Evolutionary conservation across 2,888 invertebrate genomes (phyloP), one percentile per base, ranked within the genome.

Genomic region (Tiphia femorata): DNA sequence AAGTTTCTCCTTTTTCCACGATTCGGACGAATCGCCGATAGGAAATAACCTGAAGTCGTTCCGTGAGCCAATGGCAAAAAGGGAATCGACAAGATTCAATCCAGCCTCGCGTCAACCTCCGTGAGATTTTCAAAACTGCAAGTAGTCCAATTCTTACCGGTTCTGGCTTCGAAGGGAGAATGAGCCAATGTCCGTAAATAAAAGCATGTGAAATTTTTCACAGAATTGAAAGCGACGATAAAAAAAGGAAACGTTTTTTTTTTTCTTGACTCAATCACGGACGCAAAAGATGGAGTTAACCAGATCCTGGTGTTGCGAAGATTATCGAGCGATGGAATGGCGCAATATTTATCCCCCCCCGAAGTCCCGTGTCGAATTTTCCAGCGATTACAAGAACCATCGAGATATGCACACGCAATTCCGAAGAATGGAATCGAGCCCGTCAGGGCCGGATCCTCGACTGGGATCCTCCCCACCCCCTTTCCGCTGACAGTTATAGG

Each of bases 81-180:
- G 50, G 53, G 58, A 67, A 74, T 59, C 53, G 67, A 46, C 62
- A 44, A 56, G 69, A 72, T 74, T 72, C 70, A 69, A 74, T 73
- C 58, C 44, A 49, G 49, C 59, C 35, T 37, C 41, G 53, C 43
- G 55, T 66, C 52, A 46, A 48, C 57, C 55, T 50, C 58, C 35
- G 54, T n/a, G n/a, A n/a, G n/a, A n/a, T n/a, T n/a, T n/a, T n/a
- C n/a, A n/a, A n/a, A n/a, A n/a, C n/a, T n/a, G n/a, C n/a, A n/a
- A n/a, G n/a, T n/a, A n/a, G n/a, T n/a, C n/a, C n/a, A n/a, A n/a
- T n/a, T n/a, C n/a, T n/a, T n/a, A n/a, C n/a, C n/a, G n/a, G n/a
- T n/a, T n/a, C n/a, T n/a, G n/a, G n/a, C n/a, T n/a, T n/a, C n/a
- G n/a, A n/a, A n/a, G n/a, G n/a, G n/a, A n/a, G n/a, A n/a, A n/a